phyloP scores from a whole-genome alignment of 2,113 vertebrate species.

The Herpetotheres cachinnans region DNA sequence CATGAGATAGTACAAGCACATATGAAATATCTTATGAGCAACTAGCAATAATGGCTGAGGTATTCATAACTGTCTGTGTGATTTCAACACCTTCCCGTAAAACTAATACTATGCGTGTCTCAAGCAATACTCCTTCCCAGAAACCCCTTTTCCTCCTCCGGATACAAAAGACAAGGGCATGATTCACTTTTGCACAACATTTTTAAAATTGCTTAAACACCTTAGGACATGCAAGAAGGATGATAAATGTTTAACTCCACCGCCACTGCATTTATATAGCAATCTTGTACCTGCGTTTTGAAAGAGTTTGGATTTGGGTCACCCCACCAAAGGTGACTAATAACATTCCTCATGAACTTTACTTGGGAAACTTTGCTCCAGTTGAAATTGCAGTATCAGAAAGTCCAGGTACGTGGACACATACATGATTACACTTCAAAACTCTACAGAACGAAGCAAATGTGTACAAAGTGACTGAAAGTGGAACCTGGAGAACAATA shows the following conservation, averaged over 20 bases:
- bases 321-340: neutral
- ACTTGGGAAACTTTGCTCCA: neutral
- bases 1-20: constrained; percentile 9
- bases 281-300: neutral
- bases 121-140: neutral
- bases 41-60: neutral
- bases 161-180: neutral
- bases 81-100: constrained; percentile 25
- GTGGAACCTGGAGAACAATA: neutral
- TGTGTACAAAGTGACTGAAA: neutral
- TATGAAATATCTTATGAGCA: neutral
- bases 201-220: neutral
- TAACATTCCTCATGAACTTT: neutral
- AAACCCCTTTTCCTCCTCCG: neutral
- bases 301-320: neutral
- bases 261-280: neutral
- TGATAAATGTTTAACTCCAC: neutral
- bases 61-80: neutral
- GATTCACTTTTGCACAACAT: constrained; percentile 2
- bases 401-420: neutral
- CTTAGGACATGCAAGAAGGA: neutral
- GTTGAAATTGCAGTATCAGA: neutral
- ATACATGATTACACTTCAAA: neutral
- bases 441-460: neutral
- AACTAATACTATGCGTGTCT: neutral